A percentile compares a stretch with the other conserved stretches of the same genome.
These are phyloP conservation scores for Neoniphon sammara DNA, from an alignment of 2,797 vertebrate genomes.

Conservation along the genomic window DNA sequence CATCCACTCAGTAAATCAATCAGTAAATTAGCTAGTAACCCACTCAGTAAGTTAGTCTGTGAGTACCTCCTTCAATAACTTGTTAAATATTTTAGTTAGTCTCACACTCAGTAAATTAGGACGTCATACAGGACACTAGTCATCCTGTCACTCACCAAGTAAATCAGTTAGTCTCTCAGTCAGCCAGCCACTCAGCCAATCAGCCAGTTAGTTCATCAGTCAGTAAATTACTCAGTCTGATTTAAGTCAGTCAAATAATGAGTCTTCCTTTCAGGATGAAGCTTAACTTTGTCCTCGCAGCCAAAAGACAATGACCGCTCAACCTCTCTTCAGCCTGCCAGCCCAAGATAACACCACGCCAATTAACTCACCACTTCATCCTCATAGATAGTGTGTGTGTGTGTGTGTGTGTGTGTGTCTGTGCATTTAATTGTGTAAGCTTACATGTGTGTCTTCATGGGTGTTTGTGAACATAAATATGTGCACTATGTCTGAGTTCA, in stretches of 20 bases:
- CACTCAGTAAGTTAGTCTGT: conserved; percentile 1
- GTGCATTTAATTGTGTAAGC: conserved; percentile 7
- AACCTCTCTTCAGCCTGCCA: conserved; percentile 72
- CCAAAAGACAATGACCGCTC: conserved; percentile 71
- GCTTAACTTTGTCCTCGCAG: conserved; percentile 69
- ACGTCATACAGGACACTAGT: conserved; percentile 15
- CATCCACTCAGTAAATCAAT: conserved; percentile 37
- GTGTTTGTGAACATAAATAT: conserved; percentile 12
- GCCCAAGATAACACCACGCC: conserved; percentile 74
- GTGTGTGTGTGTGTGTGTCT: neutral
- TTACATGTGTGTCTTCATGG: neutral
- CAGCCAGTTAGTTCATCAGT: conserved; percentile 41
- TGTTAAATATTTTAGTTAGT: too few relatives aligned
- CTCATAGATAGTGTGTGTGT: conserved; percentile 12
- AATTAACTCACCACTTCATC: conserved; percentile 73
- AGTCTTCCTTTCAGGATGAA: conserved; percentile 48
- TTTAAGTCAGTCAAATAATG: conserved; percentile 64
- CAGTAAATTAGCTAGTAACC: neutral
- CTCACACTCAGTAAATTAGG: conserved; percentile 56
- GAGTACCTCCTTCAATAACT: conserved; percentile 22
- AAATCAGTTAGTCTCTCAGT: conserved; percentile 36
- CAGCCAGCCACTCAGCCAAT: conserved; percentile 35
- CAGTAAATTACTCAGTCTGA: conserved; percentile 37
- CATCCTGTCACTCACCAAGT: neutral
- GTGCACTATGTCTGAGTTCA: neutral